Evolutionary conservation across 2,888 invertebrate genomes (phyloP).

Genomic region (Heliothis peltigera): DNA sequence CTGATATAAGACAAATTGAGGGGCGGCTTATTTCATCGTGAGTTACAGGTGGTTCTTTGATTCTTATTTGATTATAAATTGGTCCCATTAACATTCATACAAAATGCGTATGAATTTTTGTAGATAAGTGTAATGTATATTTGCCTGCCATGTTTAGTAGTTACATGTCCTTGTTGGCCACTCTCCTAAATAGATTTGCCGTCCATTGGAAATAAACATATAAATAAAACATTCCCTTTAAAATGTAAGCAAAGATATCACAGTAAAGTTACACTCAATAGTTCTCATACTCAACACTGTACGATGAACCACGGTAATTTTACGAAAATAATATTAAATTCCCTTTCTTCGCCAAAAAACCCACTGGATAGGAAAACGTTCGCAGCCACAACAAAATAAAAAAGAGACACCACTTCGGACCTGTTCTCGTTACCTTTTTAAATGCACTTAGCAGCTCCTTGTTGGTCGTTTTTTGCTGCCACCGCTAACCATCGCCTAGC

Average conservation of each 20-base stretch:
- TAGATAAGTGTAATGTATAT: too few relatives aligned
- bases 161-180: too few relatives aligned
- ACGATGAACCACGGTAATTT: background rate
- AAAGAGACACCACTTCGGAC: background rate
- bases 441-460: constrained; percentile 5
- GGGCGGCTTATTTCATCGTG: background rate
- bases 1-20: constrained; percentile 1
- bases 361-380: background rate
- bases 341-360: background rate
- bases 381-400: background rate
- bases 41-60: background rate
- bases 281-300: background rate
- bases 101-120: too few relatives aligned
- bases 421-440: constrained; percentile 6
- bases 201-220: too few relatives aligned
- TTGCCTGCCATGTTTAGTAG: too few relatives aligned
- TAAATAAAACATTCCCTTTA: too few relatives aligned
- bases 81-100: too few relatives aligned
- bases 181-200: too few relatives aligned
- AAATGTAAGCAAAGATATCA: background rate
- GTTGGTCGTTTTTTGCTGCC: background rate
- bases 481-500: background rate
- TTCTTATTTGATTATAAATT: background rate
- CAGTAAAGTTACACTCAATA: background rate
- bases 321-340: background rate